Evolutionary conservation across 2,113 vertebrate genomes (phyloP).

Genomic region (Nycticryphes semicollaris): DNA sequence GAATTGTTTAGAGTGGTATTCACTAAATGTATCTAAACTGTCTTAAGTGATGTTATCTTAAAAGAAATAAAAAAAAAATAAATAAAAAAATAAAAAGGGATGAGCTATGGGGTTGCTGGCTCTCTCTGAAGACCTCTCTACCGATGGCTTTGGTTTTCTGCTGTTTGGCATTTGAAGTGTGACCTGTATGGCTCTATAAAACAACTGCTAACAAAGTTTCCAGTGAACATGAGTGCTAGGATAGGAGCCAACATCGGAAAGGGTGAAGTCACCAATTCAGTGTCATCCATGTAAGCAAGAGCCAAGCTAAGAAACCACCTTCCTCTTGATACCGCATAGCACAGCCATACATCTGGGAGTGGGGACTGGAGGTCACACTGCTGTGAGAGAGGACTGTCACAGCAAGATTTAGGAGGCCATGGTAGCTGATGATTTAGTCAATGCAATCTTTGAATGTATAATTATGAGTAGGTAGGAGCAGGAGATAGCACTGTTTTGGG

Average conservation of each 20-base stretch:
- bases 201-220: not conserved
- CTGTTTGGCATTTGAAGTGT: not conserved
- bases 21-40: not conserved
- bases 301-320: not conserved
- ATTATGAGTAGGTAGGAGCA: not conserved
- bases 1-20: not conserved
- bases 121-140: not conserved
- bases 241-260: not conserved
- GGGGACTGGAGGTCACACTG: not conserved
- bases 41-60: not conserved
- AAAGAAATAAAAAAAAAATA: not conserved
- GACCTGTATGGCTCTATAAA: not conserved
- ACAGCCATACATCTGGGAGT: not conserved
- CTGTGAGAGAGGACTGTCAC: not conserved
- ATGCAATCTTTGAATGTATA: not conserved
- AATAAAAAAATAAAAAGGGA: not conserved
- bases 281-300: rapidly evolving
- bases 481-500: not conserved
- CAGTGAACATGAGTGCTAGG: not conserved
- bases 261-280: not conserved
- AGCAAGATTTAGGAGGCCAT: not conserved
- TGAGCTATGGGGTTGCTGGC: not conserved
- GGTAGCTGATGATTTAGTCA: not conserved
- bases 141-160: not conserved
- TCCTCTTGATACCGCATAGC: not conserved